These are phyloP conservation scores for Bubo scandiacus DNA, from an alignment of 2,113 vertebrate species.

Conservation along the genomic window DNA sequence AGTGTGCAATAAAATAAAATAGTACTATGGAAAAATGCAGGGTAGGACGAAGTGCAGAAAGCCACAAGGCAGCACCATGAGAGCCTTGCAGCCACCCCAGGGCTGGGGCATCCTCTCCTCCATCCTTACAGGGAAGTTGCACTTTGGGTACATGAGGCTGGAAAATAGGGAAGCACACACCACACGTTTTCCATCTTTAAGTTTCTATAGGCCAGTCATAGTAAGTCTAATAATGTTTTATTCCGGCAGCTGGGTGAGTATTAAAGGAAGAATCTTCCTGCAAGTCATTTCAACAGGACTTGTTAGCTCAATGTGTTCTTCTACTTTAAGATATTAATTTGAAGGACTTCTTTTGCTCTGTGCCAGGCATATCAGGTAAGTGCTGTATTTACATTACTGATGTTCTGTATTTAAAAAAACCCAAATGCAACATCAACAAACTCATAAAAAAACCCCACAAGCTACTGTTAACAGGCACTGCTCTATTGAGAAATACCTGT, in stretches of 20 bases:
- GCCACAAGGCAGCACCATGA: background rate
- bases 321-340: background rate
- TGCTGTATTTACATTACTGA: background rate
- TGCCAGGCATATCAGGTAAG: background rate
- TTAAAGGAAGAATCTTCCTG: background rate
- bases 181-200: background rate
- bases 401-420: background rate
- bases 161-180: background rate
- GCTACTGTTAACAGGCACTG: background rate
- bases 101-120: background rate
- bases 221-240: background rate
- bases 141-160: accelerated
- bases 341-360: background rate
- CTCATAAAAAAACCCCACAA: background rate
- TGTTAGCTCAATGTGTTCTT: background rate
- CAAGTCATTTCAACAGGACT: background rate
- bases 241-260: background rate
- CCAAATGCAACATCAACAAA: background rate
- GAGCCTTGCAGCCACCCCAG: too few relatives aligned
- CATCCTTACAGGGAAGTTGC: background rate
- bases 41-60: background rate
- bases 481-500: background rate
- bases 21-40: background rate
- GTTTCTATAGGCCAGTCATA: background rate
- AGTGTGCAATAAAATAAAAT: background rate